Conservation (phyloP, 1,140 invertebrate genomes). For the Chrysopa pallens region DNA sequence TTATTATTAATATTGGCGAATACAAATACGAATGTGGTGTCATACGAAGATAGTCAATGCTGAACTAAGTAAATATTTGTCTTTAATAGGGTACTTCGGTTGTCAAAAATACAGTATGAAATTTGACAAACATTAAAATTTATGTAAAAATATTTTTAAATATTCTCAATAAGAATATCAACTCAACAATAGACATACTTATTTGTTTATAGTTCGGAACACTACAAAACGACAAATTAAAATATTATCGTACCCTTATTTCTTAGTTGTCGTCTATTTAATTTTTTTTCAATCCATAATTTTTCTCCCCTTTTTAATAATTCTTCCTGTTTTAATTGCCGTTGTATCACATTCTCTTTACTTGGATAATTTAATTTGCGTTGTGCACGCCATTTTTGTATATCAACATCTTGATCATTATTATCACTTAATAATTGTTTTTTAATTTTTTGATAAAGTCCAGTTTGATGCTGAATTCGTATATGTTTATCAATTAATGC, state of each 20-base stretch:
- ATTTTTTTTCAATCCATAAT: slow-evolving; percentile 27
- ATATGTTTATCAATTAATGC: slow-evolving; percentile 64
- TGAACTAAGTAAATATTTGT: too few relatives aligned
- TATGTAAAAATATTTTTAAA: too few relatives aligned
- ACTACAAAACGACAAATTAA: neutral
- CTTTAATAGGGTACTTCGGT: too few relatives aligned
- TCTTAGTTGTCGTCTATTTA: slow-evolving; percentile 22
- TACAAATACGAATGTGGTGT: too few relatives aligned
- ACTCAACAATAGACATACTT: too few relatives aligned
- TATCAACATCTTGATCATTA: slow-evolving; percentile 25
- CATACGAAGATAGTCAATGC: too few relatives aligned
- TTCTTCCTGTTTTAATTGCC: slow-evolving; percentile 39
- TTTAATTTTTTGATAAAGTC: slow-evolving; percentile 56
- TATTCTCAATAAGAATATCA: too few relatives aligned
- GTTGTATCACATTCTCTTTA: slow-evolving; percentile 45
- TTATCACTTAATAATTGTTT: slow-evolving; percentile 47
- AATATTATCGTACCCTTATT: slow-evolving; percentile 12
- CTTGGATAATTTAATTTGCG: slow-evolving; percentile 58
- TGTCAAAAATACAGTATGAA: too few relatives aligned
- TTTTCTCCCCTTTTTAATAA: slow-evolving; percentile 47
- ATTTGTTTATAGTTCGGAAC: neutral
- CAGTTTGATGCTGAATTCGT: slow-evolving; percentile 59
- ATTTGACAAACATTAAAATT: too few relatives aligned
- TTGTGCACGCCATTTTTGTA: slow-evolving; percentile 64
- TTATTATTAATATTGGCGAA: too few relatives aligned